Evolutionary conservation across 2,113 vertebrate species (phyloP), one percentile per base, ranked within the genome.

Genomic region (Hipposideros armiger): DNA sequence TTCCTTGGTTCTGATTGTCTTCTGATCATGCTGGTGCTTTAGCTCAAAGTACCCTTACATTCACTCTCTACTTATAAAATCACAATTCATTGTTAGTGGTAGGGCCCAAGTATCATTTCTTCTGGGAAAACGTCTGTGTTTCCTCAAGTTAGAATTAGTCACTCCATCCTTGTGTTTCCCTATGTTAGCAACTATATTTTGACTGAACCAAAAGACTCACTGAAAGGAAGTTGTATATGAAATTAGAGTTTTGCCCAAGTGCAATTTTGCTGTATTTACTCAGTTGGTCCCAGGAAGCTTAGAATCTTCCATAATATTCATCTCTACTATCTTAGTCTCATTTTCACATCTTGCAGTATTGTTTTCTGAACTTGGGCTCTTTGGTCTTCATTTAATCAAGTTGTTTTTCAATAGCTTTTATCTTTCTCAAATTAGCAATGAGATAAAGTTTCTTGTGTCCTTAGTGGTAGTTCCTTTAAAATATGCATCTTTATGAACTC

Each of bases 151-250:
- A 74, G 16, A 95, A 85, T 70, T 67, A 77, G 62, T 88, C 77
- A 40, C n/a, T 62, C 67, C 28, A 30, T 67, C 36, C 52, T 87
- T 56, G 60, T 40, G 16, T 82, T 95, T 82, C 47, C 72, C 60
- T 87, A 0, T 74, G 24, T 67, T 62, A 92, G 36, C 60, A 90
- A 77, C 70, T 87, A 82, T 45, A 94, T 83, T 91, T 87, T 73
- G 62, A 96, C 74, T 74, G n/a, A 94, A 77, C 92, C 69, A 81
- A 73, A 96, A 95, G 54, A n/a, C 9, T 90, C 42, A 52, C 19
- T 36, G 67, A 86, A 86, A 95, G 50, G 14, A 92, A 86, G 73
- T 26, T 74, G 4, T 26, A 30, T 50, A 70, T 85, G 72, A 90
- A 83, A 86, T 73, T 26, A 26, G 28, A 30, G 19, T 82, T 91